Percentiles rank a stretch among this genome's conserved stretches.
Evolutionary conservation across 2,888 invertebrate species (phyloP).

Genomic region (Drosophila basisetae): DNA sequence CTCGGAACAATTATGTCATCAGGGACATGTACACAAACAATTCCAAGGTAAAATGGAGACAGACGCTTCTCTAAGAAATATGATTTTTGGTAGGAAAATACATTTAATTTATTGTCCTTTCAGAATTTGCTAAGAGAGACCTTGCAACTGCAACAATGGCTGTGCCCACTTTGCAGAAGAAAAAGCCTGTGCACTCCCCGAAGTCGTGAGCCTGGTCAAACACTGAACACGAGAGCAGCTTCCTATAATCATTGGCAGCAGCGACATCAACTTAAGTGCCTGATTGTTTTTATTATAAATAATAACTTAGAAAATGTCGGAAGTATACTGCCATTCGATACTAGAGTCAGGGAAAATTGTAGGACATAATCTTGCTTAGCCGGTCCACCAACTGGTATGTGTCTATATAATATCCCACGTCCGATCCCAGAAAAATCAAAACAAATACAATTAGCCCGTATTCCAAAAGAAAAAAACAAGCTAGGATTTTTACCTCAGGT

Average conservation of each 20-base stretch:
- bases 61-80: not conserved
- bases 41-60: not conserved
- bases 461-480: not conserved
- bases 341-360: not conserved
- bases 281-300: not conserved
- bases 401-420: not conserved
- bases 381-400: not conserved
- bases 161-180: not conserved
- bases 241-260: not conserved
- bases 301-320: not conserved
- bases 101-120: not conserved
- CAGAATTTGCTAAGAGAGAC: not conserved
- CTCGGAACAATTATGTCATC: not conserved
- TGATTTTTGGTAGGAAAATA: not conserved
- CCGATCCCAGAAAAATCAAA: not conserved
- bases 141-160: not conserved
- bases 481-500: not conserved
- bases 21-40: not conserved
- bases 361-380: not conserved
- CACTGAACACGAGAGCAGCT: not conserved
- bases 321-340: not conserved
- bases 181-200: not conserved
- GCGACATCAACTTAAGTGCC: not conserved
- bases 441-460: not conserved
- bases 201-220: constrained; percentile 7